phyloP scores from a whole-genome alignment of 2,888 invertebrate genomes.

The Sinopyrophorus schimmeli region DNA sequence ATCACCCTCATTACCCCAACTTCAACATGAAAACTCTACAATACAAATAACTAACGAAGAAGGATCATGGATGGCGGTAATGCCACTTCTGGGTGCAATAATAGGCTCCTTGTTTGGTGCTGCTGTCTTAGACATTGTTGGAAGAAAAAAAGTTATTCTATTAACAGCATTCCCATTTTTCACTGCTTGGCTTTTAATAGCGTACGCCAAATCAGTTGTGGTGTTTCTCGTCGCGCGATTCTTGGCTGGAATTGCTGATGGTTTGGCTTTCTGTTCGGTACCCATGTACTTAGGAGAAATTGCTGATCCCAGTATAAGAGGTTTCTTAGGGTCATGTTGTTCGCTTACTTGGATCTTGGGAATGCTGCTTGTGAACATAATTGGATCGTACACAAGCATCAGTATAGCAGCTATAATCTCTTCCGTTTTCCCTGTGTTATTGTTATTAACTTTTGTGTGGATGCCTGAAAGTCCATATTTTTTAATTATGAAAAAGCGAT shows the following conservation, averaged over 20 bases:
- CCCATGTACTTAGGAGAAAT: slow-evolving; percentile 68
- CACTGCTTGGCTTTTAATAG: slow-evolving; percentile 66
- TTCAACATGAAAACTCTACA: slow-evolving; percentile 54
- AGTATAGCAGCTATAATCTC: slow-evolving; percentile 59
- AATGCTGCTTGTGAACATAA: slow-evolving; percentile 64
- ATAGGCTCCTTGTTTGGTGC: slow-evolving; percentile 66
- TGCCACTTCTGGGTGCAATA: slow-evolving; percentile 63
- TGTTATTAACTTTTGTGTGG: slow-evolving; percentile 62
- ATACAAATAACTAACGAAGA: slow-evolving; percentile 58
- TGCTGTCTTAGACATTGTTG: slow-evolving; percentile 65
- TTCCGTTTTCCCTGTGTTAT: slow-evolving; percentile 60
- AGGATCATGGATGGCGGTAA: slow-evolving; percentile 67
- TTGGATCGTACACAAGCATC: slow-evolving; percentile 63
- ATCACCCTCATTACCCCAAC: slow-evolving; percentile 62
- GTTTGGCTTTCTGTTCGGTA: slow-evolving; percentile 53
- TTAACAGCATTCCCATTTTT: slow-evolving; percentile 65
- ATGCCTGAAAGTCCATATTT: slow-evolving; percentile 68
- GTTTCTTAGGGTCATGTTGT: slow-evolving; percentile 65
- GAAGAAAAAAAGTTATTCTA: slow-evolving; percentile 69
- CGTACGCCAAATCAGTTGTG: slow-evolving; percentile 61
- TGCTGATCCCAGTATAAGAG: slow-evolving; percentile 61
- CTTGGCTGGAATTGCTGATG: slow-evolving; percentile 64
- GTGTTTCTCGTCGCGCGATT: slow-evolving; percentile 58
- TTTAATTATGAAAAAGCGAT: slow-evolving; percentile 50
- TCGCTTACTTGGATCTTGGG: slow-evolving; percentile 62